phyloP scores from a whole-genome alignment of 37 sponge, comb jelly and placozoan genomes.

The Ianthella basta region DNA sequence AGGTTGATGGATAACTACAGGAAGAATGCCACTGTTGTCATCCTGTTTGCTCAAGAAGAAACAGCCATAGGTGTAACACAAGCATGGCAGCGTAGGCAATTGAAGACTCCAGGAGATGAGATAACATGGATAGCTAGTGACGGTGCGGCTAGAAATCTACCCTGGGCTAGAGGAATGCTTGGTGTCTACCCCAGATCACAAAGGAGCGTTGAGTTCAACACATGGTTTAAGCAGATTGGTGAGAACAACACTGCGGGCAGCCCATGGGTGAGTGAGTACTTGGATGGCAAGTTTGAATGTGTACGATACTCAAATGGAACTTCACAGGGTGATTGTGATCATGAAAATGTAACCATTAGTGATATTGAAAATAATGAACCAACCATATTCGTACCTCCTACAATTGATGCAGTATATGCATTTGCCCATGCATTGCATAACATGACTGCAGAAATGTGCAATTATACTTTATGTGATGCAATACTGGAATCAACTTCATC shows the following conservation, averaged over 20 bases:
- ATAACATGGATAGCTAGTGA: too few species aligned
- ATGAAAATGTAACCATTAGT: neutral
- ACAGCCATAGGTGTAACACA: too few species aligned
- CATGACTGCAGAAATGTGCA: neutral
- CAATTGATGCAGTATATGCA: slow-evolving; percentile 19
- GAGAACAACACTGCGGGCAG: neutral
- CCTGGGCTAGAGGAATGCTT: slow-evolving; percentile 3
- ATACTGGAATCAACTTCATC: neutral
- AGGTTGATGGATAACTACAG: too few species aligned
- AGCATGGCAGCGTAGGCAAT: too few species aligned
- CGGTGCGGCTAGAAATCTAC: too few species aligned
- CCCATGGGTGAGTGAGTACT: slow-evolving; percentile 9
- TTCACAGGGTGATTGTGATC: neutral
- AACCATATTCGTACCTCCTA: neutral
- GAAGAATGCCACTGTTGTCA: too few species aligned
- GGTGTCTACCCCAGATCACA: neutral
- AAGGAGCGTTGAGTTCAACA: neutral
- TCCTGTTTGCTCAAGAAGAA: too few species aligned
- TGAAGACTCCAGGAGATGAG: too few species aligned
- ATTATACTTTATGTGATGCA: neutral
- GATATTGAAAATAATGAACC: neutral
- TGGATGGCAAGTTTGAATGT: neutral
- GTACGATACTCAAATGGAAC: neutral
- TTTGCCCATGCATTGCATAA: slow-evolving; percentile 4
- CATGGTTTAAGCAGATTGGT: slow-evolving; percentile 6